Evolutionary conservation across 2,113 vertebrate genomes (phyloP).

Genomic region (Drymodes brunneopygia): DNA sequence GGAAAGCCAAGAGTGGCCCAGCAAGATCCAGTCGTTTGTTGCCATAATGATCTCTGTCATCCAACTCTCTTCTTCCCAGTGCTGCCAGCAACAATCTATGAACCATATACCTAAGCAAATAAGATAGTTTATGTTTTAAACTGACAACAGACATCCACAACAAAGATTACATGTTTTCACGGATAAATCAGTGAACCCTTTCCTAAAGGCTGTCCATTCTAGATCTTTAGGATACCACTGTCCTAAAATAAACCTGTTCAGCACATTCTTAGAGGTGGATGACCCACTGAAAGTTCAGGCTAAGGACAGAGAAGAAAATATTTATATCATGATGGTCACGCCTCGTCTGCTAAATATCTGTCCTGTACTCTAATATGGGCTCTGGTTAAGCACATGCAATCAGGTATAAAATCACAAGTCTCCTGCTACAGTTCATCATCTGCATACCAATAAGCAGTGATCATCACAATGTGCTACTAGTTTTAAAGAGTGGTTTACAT

Average conservation of each 20-base stretch:
- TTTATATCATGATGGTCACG: neutral
- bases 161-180: neutral
- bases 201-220: neutral
- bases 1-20: slow-evolving; percentile 91
- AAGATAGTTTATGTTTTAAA: neutral
- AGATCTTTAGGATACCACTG: neutral
- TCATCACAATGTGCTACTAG: neutral
- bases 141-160: neutral
- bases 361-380: neutral
- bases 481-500: neutral
- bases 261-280: neutral
- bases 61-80: slow-evolving; percentile 91
- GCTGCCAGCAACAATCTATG: slow-evolving; percentile 92
- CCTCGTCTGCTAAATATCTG: neutral
- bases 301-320: neutral
- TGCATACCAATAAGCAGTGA: neutral
- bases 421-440: neutral
- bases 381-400: neutral
- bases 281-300: neutral
- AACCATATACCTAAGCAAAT: slow-evolving; percentile 90
- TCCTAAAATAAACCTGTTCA: neutral
- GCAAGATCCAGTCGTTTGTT: slow-evolving; percentile 99
- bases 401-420: neutral
- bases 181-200: neutral
- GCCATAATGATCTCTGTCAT: slow-evolving; percentile 98